Evolutionary conservation across 2,888 invertebrate species (phyloP).

Genomic region (Lochmaea crataegi): DNA sequence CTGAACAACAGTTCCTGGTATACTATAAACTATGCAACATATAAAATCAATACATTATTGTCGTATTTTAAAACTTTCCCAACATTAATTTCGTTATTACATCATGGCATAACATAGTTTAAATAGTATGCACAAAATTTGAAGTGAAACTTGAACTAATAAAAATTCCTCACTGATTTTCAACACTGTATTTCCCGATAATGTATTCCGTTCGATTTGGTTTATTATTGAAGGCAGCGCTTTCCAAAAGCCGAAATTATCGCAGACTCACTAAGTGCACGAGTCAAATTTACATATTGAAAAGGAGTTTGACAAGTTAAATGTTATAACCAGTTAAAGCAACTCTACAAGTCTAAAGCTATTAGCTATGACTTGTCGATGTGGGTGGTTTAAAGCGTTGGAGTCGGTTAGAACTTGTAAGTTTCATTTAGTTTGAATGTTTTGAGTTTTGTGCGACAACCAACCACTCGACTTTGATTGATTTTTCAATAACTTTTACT

Average conservation of each 20-base stretch:
- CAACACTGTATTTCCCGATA: slow-evolving; percentile 9
- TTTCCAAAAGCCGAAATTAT: slow-evolving; percentile 19
- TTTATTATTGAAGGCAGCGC: slow-evolving; percentile 14
- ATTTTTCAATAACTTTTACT: too few relatives aligned
- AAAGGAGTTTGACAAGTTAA: slow-evolving; percentile 31
- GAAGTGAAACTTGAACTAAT: not conserved
- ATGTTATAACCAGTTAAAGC: slow-evolving; percentile 23
- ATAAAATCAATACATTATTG: not conserved
- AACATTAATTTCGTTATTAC: not conserved
- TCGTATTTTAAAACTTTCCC: not conserved
- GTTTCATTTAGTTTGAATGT: too few relatives aligned
- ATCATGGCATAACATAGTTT: not conserved
- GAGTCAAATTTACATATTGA: slow-evolving; percentile 24
- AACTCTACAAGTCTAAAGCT: slow-evolving; percentile 22
- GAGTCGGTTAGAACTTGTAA: too few relatives aligned
- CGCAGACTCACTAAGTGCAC: slow-evolving; percentile 17
- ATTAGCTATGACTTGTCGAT: slow-evolving; percentile 2
- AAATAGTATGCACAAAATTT: not conserved
- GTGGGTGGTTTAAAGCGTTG: not conserved
- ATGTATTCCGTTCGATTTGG: slow-evolving; percentile 19
- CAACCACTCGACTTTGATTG: too few relatives aligned
- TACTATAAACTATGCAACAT: not conserved
- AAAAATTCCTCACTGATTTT: not conserved
- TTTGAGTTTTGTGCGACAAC: too few relatives aligned
- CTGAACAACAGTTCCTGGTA: too few relatives aligned